Base-by-base conservation (phyloP, 1,140 invertebrate genomes). In the Propsilocerus akamusi region DNA sequence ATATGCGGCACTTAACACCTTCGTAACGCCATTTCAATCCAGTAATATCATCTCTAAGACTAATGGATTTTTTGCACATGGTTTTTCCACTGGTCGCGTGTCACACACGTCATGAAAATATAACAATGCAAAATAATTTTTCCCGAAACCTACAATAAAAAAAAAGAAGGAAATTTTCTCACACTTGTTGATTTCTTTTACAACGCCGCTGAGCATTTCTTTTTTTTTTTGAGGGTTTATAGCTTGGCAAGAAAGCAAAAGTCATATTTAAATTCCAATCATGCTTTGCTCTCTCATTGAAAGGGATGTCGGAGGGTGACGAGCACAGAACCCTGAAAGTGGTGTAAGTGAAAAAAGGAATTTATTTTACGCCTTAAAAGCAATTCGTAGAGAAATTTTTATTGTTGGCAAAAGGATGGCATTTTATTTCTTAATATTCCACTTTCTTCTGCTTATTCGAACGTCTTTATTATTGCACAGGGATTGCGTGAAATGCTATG, bases 381-480 rank as follows among this genome's bases (percentile, higher is more conserved):
- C 34, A 41, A 41, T 41, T 41, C 14, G 34, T 41, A 41, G 34
- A 41, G 34, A 41, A 41, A 41, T 20, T 41, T 41, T 41, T 41
- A 41, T 41, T 41, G 34, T 41, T 41, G 34, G 14, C 17, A 20
- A 41, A 41, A 41, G 34, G 34, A 41, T 41, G 34, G 34, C 34
- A 41, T 41, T 41, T 41, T 41, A 41, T 41, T 41, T 41, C 34
- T 41, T 41, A 41, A 41, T 41, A 41, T 41, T 41, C 34, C 34
- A 17, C 34, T 41, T 41, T n/a, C 34, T 17, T 41, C 14, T 41
- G 34, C 34, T 41, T n/a, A 3, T 41, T 41, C 17, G 34, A 41
- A 17, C 34, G 22, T 41, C 34, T 41, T 41, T 41, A 41, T 41
- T 41, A n/a, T 41, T 41, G 17, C 22, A 41, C 7, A 20, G 34